Percentiles rank a stretch among this genome's conserved stretches.
Conservation (phyloP, 2,888 invertebrate genomes). For the Lasioglossum oenotherae region DNA sequence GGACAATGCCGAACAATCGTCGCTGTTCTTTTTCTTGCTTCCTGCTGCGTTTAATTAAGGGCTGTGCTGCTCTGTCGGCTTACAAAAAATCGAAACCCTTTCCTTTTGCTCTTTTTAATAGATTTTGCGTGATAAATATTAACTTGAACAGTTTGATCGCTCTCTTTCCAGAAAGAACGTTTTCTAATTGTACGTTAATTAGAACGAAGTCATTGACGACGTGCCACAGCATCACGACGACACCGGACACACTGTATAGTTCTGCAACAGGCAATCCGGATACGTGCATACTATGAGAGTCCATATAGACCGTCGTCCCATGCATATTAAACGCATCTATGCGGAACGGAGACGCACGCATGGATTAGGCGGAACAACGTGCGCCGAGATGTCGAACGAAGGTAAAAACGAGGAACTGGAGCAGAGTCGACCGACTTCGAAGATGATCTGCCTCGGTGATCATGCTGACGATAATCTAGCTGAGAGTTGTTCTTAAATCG, state of each 20-base stretch:
- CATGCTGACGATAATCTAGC: neutral
- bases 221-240: neutral
- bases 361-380: slow-evolving; percentile 42
- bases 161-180: neutral
- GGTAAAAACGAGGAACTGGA: slow-evolving; percentile 4
- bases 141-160: neutral
- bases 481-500: neutral
- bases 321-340: slow-evolving; percentile 45
- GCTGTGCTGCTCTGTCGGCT: neutral
- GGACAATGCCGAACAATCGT: neutral
- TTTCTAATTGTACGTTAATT: neutral
- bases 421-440: neutral
- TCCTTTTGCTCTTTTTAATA: neutral
- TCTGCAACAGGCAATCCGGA: neutral
- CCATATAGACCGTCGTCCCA: neutral
- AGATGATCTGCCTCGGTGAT: neutral
- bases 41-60: neutral
- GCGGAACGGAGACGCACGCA: slow-evolving; percentile 44
- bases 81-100: neutral
- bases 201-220: neutral
- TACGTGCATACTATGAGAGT: neutral
- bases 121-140: neutral
- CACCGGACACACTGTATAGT: neutral
- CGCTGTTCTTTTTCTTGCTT: neutral
- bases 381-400: neutral